Base-by-base conservation (phyloP, 2,888 invertebrate species). In the Tiliacea citrago region DNA sequence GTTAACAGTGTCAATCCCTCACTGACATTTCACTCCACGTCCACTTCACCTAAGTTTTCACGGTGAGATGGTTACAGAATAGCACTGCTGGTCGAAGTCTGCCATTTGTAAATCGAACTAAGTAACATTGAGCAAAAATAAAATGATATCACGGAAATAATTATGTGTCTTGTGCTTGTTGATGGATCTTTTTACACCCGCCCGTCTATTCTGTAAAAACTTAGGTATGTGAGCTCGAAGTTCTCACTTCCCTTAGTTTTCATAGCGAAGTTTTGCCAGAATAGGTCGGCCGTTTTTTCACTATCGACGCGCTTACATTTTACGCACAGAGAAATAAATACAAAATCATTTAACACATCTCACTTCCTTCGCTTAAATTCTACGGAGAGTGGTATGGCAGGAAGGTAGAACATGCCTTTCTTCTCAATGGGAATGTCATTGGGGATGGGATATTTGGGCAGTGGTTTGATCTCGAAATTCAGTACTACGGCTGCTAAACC, bases 361-460 rank as follows among this genome's bases (percentile, higher is more conserved):
- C 72, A 71, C 9, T 78, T 75, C 42, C 87, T 86, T 1, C 84
- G 72, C 2, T 67, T 78, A 67, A 84, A 88, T 13, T 81, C 49
- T 3, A 88, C 81, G 0, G 83, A 73, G 6, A 91, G 69, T 1
- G 63, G 49, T 18, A 87, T 82, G 7, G 51, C 84, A 0, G 91
- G 88, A 9, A 75, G 7, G 16, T 82, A 75, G 66, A 91, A 89
- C 7, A 90, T 12, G 18, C 88, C 87, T 24, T 61, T 76, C 47
- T 68, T 81, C 66, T 89, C 88, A 0, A 87, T 68, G 9, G 85
- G 71, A 1, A 84, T 66, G 1, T 89, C 82, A n/a, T 83, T 67
- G 3, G 92, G 89, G 3, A 21, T 16, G 2, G 86, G 82, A 0
- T 78, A 77, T 9, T 77, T 63, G 0, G 88, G 79, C 6, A 81